Evolutionary conservation across 2,797 vertebrate genomes (phyloP).

Genomic region (Schizopygopsis pylzovi): DNA sequence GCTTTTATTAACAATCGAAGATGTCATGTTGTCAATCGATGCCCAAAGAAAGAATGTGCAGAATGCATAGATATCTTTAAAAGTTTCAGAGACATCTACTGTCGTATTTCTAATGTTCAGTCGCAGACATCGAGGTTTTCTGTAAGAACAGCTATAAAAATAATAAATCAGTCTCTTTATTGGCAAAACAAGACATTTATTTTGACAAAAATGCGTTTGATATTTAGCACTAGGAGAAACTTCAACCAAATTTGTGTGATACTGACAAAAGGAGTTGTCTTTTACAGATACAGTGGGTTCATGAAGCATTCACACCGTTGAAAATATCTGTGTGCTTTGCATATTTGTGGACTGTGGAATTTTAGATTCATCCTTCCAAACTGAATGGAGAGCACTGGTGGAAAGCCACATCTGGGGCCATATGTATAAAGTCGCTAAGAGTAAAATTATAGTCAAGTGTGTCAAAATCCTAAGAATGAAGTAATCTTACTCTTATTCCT

Average conservation of each 20-base stretch:
- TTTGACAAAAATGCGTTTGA: neutral
- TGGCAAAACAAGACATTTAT: neutral
- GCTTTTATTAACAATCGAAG: accelerated
- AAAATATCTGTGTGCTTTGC: neutral
- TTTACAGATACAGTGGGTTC: neutral
- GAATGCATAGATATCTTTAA: accelerated
- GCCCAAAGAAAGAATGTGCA: conserved; percentile 42
- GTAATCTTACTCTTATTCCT: too few relatives aligned
- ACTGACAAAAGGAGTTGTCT: neutral
- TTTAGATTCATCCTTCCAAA: neutral
- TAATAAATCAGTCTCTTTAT: neutral
- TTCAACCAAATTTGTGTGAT: neutral
- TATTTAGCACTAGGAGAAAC: neutral
- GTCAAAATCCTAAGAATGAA: too few relatives aligned
- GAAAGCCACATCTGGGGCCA: neutral
- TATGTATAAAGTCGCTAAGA: too few relatives aligned
- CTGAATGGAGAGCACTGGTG: neutral
- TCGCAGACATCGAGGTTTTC: too few relatives aligned
- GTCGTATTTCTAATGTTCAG: neutral
- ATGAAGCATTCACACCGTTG: neutral
- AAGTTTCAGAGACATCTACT: conserved; percentile 31
- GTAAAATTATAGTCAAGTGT: too few relatives aligned
- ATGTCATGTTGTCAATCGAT: conserved; percentile 28
- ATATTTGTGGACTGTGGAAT: neutral
- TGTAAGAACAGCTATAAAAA: neutral